These are phyloP conservation scores for Muraenolepis orangiensis DNA, from an alignment of 2,797 vertebrate species.

Conservation along the genomic window DNA sequence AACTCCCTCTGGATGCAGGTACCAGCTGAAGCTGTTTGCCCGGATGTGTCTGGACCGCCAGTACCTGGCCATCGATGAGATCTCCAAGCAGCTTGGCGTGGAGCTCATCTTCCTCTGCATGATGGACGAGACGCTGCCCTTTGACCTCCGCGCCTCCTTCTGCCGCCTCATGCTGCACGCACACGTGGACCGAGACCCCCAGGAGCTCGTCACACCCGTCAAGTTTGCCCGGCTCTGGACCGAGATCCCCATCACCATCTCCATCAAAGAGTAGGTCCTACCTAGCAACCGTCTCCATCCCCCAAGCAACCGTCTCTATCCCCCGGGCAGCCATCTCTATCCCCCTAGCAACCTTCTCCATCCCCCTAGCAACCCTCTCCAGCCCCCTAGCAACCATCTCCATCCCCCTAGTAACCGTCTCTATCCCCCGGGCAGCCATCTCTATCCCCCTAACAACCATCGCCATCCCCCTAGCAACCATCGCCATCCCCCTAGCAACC, in stretches of 20 bases:
- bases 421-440: too few relatives aligned
- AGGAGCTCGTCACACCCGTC: constrained; percentile 93
- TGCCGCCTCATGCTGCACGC: constrained; percentile 97
- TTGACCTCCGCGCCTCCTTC: constrained; percentile 93
- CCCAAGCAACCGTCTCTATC: background rate
- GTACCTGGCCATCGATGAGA: constrained; percentile 95
- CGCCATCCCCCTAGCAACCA: too few relatives aligned
- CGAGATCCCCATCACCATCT: constrained; percentile 92
- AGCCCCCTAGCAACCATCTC: background rate
- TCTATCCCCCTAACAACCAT: too few relatives aligned
- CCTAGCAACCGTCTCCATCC: background rate
- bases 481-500: too few relatives aligned
- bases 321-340: background rate
- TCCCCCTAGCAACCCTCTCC: background rate
- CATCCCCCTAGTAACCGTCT: too few relatives aligned
- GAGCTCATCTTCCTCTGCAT: constrained; percentile 97
- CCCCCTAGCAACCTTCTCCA: background rate
- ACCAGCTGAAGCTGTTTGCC: constrained; percentile 96
- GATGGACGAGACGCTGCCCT: constrained; percentile 94
- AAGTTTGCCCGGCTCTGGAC: constrained; percentile 97
- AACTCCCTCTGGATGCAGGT: constrained; percentile 67
- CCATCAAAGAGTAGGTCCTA: constrained; percentile 90
- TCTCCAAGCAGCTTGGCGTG: constrained; percentile 94
- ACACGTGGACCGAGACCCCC: constrained; percentile 94
- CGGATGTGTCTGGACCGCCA: constrained; percentile 97